phyloP scores from a whole-genome alignment of 1,140 invertebrate genomes.

The Holcopasites calliopsidis region DNA sequence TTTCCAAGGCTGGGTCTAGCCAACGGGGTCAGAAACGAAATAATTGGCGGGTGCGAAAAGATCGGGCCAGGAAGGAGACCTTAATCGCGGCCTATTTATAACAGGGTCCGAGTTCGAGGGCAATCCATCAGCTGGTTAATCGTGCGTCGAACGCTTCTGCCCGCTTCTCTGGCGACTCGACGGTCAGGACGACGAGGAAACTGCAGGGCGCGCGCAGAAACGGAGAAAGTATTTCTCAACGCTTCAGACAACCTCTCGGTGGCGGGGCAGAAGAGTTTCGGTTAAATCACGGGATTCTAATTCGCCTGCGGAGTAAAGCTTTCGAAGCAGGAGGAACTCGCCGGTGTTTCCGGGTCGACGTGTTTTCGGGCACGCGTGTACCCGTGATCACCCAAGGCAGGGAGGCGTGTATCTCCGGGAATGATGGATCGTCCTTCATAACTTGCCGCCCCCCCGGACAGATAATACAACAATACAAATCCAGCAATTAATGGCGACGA shows the following conservation, averaged over 20 bases:
- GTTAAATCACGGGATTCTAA: conserved; percentile 38
- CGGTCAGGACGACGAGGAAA: neutral
- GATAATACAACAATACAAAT: conserved; percentile 57
- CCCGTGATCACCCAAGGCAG: conserved; percentile 32
- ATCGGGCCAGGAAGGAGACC: conserved; percentile 5
- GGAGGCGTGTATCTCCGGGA: conserved; percentile 44
- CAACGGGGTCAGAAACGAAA: conserved; percentile 37
- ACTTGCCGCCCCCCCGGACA: conserved; percentile 19
- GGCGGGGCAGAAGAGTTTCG: conserved; percentile 18
- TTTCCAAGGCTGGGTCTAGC: conserved; percentile 35
- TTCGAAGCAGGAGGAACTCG: conserved; percentile 26
- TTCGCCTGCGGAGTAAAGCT: conserved; percentile 25
- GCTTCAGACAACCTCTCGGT: neutral
- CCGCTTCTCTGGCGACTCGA: conserved; percentile 7
- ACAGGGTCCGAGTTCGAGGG: conserved; percentile 28
- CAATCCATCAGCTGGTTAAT: conserved; percentile 55
- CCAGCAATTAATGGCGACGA: conserved; percentile 58
- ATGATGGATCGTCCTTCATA: conserved; percentile 52
- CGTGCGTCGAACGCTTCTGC: conserved; percentile 41
- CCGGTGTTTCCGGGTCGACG: conserved; percentile 2
- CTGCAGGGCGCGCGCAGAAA: neutral
- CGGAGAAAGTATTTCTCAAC: neutral
- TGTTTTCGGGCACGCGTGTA: conserved; percentile 37
- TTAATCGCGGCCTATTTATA: conserved; percentile 49
- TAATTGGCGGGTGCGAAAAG: conserved; percentile 47